These are phyloP conservation scores for Medauroidea extradentata DNA, from an alignment of 1,140 invertebrate genomes.

Conservation along the genomic window DNA sequence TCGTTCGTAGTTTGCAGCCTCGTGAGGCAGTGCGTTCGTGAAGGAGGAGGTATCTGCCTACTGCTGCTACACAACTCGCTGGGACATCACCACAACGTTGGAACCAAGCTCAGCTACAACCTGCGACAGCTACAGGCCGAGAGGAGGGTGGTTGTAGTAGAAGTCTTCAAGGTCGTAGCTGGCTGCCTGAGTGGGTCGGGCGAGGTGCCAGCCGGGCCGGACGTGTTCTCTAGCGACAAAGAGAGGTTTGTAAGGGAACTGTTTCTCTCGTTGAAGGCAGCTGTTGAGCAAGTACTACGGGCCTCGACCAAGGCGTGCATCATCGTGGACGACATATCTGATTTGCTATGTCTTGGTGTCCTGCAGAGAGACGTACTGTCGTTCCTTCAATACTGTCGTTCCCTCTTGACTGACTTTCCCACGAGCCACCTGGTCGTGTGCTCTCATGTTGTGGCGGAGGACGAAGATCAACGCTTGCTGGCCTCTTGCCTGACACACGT, in stretches of 20 bases:
- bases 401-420: not conserved
- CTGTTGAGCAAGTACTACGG: constrained; percentile 31
- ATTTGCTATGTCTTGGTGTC: constrained; percentile 59
- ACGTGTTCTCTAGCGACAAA: constrained; percentile 21
- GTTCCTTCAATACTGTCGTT: constrained; percentile 38
- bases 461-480: constrained; percentile 34
- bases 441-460: constrained; percentile 4
- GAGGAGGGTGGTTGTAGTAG: constrained; percentile 50
- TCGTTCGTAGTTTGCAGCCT: constrained; percentile 63
- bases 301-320: constrained; percentile 41
- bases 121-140: constrained; percentile 52
- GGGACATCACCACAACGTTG: constrained; percentile 64
- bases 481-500: constrained; percentile 55
- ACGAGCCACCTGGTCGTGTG: not conserved
- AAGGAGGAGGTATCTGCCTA: constrained; percentile 52
- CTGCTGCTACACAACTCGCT: constrained; percentile 64
- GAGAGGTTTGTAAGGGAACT: not conserved
- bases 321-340: constrained; percentile 64
- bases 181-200: constrained; percentile 4
- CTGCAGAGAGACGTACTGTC: constrained; percentile 48
- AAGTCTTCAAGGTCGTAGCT: constrained; percentile 50
- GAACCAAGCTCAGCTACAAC: constrained; percentile 68
- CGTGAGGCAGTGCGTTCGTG: constrained; percentile 52
- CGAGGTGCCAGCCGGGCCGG: not conserved
- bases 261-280: not conserved